Percentiles rank a stretch among this genome's conserved stretches.
phyloP scores from a whole-genome alignment of 2,113 vertebrate genomes.

The Campylomormyrus numenius region DNA sequence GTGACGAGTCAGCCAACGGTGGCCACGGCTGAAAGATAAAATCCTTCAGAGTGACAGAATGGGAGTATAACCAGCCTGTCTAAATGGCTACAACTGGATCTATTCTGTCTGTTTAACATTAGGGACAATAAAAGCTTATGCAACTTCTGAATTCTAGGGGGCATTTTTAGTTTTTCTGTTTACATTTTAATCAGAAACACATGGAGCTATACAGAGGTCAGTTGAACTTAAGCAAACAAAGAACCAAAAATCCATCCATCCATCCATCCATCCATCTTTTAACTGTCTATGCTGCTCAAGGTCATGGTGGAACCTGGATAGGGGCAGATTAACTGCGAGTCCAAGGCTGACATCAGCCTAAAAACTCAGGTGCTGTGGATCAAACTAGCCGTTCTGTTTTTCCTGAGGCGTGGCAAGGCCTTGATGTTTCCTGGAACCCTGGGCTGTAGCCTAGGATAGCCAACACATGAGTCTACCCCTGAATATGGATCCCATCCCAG shows the following conservation, averaged over 20 bases:
- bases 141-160: not conserved
- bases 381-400: not conserved
- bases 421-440: not conserved
- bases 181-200: not conserved
- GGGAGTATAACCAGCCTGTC: not conserved
- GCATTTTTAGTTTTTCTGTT: not conserved
- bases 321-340: not conserved
- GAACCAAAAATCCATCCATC: not conserved
- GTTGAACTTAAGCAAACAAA: not conserved
- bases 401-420: not conserved
- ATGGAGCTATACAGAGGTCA: not conserved
- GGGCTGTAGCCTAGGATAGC: not conserved
- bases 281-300: not conserved
- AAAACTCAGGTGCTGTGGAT: not conserved
- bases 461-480: not conserved
- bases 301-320: not conserved
- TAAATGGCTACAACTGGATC: not conserved
- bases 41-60: not conserved
- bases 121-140: not conserved
- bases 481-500: not conserved
- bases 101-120: not conserved
- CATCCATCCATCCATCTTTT: not conserved
- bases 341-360: not conserved
- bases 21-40: not conserved
- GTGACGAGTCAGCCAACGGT: not conserved